Conservation (phyloP, 2,113 vertebrate species). For the Sus scrofa region T2T-Sscrofa CM000822.6:20530001-20530500, state of each 20-base stretch:
- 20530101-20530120: background rate
- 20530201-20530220: too few species aligned
- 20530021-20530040: background rate
- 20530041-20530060: background rate
- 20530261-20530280: too few species aligned
- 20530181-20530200: too few species aligned
- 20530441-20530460: background rate
- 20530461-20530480: background rate
- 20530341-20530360: too few species aligned
- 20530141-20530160: background rate
- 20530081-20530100: background rate
- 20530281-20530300: too few species aligned
- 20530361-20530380: too few species aligned
- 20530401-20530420: too few species aligned
- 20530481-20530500: background rate
- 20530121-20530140: background rate
- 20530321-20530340: too few species aligned
- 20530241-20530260: too few species aligned
- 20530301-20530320: too few species aligned
- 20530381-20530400: too few species aligned
- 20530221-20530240: too few species aligned
- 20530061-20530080: background rate
- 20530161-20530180: background rate
- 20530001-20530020: constrained; percentile 11
- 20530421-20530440: background rate